Evolutionary conservation across 2,797 vertebrate species (phyloP).

Genomic region (Poeciliopsis presidionis): DNA sequence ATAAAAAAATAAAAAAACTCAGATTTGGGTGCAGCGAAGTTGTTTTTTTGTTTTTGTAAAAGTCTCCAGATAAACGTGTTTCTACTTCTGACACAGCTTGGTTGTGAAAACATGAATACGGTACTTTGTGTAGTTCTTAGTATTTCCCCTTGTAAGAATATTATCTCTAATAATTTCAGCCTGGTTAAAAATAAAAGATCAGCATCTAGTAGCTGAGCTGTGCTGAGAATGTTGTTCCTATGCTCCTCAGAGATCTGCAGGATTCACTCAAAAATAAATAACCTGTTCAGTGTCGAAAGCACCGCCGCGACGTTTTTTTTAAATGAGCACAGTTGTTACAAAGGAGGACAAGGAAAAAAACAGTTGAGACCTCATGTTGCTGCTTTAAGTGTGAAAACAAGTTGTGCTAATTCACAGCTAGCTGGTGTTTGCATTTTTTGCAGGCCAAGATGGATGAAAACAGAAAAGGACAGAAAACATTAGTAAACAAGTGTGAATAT

Average conservation of each 20-base stretch:
- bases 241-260: neutral
- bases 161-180: no score
- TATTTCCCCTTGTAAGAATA: no score
- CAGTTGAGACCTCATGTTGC: neutral
- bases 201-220: neutral
- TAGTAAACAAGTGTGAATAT: constrained; percentile 1
- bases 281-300: neutral
- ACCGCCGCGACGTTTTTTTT: no score
- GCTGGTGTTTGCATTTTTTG: neutral
- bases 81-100: no score
- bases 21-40: no score
- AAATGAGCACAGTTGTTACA: neutral
- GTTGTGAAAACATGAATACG: no score
- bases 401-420: neutral
- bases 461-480: constrained; percentile 1
- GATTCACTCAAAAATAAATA: neutral
- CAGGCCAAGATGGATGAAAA: constrained; percentile 3
- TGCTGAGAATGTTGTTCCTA: neutral
- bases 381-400: neutral
- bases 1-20: no score
- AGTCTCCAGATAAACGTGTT: no score
- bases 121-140: no score
- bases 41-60: no score
- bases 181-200: no score
- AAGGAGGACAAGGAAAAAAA: neutral